Base-by-base conservation (phyloP, 2,113 vertebrate genomes). In the Caloenas nicobarica region DNA sequence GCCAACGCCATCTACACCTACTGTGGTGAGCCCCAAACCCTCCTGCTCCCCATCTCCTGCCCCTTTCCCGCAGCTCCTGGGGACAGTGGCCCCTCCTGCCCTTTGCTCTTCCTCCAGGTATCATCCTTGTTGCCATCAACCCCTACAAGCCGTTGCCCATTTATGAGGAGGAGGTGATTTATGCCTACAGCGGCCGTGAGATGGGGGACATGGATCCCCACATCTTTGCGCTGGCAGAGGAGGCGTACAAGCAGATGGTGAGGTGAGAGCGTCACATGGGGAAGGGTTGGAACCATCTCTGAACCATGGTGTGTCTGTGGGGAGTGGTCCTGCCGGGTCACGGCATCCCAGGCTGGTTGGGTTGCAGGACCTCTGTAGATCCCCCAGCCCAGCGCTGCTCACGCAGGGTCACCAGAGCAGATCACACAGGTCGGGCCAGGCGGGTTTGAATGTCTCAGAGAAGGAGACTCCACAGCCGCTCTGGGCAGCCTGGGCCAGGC, bases 1-100 rank as follows among this genome's bases (percentile, higher is more conserved):
- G 98, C 97, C 95, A 98, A 86, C n/a, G 96, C 97, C 96, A 98
- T 98, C 93, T 98, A 98, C 95, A 98, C 98, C 3, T 98, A 98
- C 96, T 98, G 98, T 1, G 97, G 98, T 98, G 96, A 98, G 95
- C 42, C 46, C 69, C 0, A 8, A 33, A 22, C 25, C 11, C 3
- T 24, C n/a, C 36, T 6, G 44, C 54, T 12, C 65, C 70, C 44
- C 10, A 4, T 14, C 81, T 14, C 1, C 0, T 42, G 24, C 9
- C 72, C n/a, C 17, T 26, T 16, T 26, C 31, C 23, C 2, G 0
- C 0, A 0, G 46, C 54, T 25, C 58, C 53, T 5, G 8, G 54
- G 9, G 1, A 16, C 4, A 11, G 38, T 31, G 25, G 5, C 31
- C 33, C 6, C 77, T 42, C 61, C 25, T 31, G 69, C 34, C 40